These are phyloP conservation scores for Trichonephila clavata DNA, from an alignment of 1,140 invertebrate species.

Conservation along the genomic window DNA sequence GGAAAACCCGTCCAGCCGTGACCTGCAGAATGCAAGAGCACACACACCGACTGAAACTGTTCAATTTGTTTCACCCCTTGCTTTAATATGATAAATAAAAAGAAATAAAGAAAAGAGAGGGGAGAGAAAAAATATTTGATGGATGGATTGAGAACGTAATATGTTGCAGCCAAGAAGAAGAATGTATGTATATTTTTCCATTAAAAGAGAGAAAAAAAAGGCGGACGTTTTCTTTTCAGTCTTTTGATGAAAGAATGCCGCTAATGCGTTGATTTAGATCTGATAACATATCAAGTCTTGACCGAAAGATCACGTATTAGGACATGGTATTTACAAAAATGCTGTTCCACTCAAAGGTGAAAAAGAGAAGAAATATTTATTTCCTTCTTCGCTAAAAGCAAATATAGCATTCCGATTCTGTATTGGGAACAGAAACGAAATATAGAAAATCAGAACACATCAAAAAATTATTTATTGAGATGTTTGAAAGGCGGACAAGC, in stretches of 20 bases:
- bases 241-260: slow-evolving; percentile 46
- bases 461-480: too few species aligned
- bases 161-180: slow-evolving; percentile 2
- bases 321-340: neutral
- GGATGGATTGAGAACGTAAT: slow-evolving; percentile 32
- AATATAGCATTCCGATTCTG: too few species aligned
- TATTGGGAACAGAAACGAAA: too few species aligned
- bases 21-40: neutral
- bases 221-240: slow-evolving; percentile 33
- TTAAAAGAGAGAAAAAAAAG: neutral
- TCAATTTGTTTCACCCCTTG: slow-evolving; percentile 56
- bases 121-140: slow-evolving; percentile 16
- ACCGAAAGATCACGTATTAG: neutral
- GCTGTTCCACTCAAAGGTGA: too few species aligned
- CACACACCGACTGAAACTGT: slow-evolving; percentile 47
- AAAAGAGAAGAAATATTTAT: too few species aligned
- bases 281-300: neutral
- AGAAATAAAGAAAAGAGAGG: neutral
- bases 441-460: too few species aligned
- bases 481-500: too few species aligned
- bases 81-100: slow-evolving; percentile 12
- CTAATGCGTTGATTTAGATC: slow-evolving; percentile 55
- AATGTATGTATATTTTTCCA: slow-evolving; percentile 17
- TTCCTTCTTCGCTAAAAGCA: too few species aligned
- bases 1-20: slow-evolving; percentile 45